Base-by-base conservation (phyloP, 2,113 vertebrate genomes). In the Todiramphus saurophagus region DNA sequence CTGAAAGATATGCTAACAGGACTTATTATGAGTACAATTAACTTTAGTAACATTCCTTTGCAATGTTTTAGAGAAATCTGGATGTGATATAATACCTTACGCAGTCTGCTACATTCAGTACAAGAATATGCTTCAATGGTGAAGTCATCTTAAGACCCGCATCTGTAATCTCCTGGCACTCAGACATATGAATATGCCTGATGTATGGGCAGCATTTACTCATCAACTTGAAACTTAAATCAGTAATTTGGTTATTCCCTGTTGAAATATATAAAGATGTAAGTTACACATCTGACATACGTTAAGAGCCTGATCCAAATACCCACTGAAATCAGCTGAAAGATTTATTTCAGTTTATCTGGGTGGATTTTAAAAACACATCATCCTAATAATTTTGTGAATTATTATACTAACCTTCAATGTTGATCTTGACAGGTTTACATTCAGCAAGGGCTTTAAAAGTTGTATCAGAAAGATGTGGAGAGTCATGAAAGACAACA, bases 171-270 rank as follows among this genome's bases (percentile, higher is more conserved):
- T 95, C 95, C 73, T 97, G 97, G 91, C 98, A 99, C 75, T 98
- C 96, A 15, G 93, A 93, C 41, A 97, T 94, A 43, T 97, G 98
- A 96, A 99, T 96, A 41, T 98, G 97, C 41, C 43, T 91, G 51
- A 99, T 97, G 43, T 92, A 91, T 10, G 93, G 97, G n/a, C 98
- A 99, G 85, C 87, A 97, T 87, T 97, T 97, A 94, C 97, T 98
- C 83, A 99, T 93, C 43, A 92, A 23, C 76, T 97, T 96, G 96
- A 98, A 98, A 97, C 96, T 98, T 55, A 90, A 30, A 70, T 99
- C 98, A 59, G 98, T 98, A 59, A 99, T 96, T 64, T 97, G 97
- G 78, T 98, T 97, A 97, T 98, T 99, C 60, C 98, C 98, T 99
- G 81, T 72, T 94, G 91, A 87, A 95, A 90, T 30, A 92, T 2